Evolutionary conservation across 2,113 vertebrate genomes (phyloP).

Genomic region (Tonatia bakeri): DNA sequence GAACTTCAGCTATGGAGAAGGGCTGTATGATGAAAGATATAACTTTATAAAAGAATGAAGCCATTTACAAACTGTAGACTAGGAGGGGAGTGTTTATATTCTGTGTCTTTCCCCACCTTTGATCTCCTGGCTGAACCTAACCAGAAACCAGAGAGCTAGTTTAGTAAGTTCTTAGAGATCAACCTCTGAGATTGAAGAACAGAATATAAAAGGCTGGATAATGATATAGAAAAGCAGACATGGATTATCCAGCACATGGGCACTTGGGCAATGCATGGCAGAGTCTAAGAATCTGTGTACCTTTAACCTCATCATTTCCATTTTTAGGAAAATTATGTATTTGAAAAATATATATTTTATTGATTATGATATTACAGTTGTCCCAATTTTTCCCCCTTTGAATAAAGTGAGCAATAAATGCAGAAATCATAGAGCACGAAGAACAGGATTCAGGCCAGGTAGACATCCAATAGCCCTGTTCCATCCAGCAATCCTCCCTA

Average conservation of each 20-base stretch:
- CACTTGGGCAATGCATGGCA: background rate
- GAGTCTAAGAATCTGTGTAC: background rate
- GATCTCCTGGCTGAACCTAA: background rate
- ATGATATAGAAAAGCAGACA: background rate
- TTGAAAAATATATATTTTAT: too few species aligned
- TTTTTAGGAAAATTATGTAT: background rate
- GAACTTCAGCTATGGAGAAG: background rate
- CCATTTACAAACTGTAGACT: background rate
- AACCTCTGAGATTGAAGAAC: background rate
- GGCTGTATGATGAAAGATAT: background rate
- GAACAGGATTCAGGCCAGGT: too few species aligned
- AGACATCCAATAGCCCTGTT: too few species aligned
- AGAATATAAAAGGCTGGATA: background rate
- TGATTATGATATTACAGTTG: too few species aligned
- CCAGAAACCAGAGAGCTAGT: background rate
- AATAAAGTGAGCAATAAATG: too few species aligned
- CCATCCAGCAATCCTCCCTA: too few species aligned
- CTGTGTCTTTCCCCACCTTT: background rate
- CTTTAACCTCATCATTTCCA: background rate
- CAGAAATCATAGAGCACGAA: too few species aligned
- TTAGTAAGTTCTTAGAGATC: background rate
- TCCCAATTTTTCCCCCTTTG: too few species aligned
- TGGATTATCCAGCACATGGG: background rate
- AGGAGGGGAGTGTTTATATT: background rate
- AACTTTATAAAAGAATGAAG: background rate